Evolutionary conservation across 2,888 invertebrate genomes (phyloP).

Genomic region (Lycaena phlaeas): DNA sequence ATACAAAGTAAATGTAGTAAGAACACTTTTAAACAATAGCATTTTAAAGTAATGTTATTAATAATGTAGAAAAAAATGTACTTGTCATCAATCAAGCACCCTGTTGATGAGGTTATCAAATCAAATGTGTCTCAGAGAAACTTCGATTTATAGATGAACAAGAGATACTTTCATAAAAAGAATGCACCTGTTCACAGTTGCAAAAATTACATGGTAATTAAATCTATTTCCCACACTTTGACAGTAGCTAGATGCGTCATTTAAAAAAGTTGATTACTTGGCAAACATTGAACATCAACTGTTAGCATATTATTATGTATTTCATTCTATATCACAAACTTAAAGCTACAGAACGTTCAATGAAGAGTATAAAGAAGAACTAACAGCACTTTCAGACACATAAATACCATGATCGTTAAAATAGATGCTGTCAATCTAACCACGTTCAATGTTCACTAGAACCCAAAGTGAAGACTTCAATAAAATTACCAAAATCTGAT

Average conservation of each 20-base stretch:
- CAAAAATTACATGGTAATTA: slow-evolving; percentile 14
- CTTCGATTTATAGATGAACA: not conserved
- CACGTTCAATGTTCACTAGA: slow-evolving; percentile 67
- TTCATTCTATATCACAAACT: not conserved
- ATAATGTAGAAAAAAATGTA: too few species aligned
- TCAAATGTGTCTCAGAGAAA: not conserved
- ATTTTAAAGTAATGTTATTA: too few species aligned
- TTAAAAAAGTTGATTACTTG: slow-evolving; percentile 32
- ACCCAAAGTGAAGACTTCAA: slow-evolving; percentile 29
- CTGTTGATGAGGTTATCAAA: not conserved
- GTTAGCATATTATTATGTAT: not conserved
- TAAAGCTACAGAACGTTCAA: not conserved
- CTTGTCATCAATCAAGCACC: not conserved
- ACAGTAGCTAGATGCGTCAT: slow-evolving; percentile 51
- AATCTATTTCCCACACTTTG: slow-evolving; percentile 30
- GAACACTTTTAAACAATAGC: too few species aligned
- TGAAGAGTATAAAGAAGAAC: not conserved
- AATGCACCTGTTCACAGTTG: slow-evolving; percentile 11
- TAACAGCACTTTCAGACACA: not conserved
- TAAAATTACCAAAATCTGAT: slow-evolving; percentile 16
- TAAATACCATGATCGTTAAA: slow-evolving; percentile 32
- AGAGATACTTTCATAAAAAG: not conserved
- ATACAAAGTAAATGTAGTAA: too few species aligned
- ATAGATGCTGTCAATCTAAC: slow-evolving; percentile 55
- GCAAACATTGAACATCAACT: slow-evolving; percentile 10